Conservation (phyloP, 2,888 invertebrate genomes). For the Ernsta delagoae region DNA sequence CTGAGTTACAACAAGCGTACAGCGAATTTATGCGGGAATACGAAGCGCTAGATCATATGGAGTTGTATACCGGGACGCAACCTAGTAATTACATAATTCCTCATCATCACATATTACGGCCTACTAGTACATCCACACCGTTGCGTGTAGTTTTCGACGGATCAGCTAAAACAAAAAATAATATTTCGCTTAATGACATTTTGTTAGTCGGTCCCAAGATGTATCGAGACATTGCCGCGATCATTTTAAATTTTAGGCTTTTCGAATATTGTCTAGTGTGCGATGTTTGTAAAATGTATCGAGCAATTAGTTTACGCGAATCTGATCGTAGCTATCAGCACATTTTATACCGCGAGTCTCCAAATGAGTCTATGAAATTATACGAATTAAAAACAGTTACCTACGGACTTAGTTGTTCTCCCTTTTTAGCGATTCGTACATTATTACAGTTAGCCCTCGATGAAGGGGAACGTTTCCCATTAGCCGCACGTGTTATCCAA, state of each 20-base stretch:
- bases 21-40: neutral
- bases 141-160: slow-evolving; percentile 3
- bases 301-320: neutral
- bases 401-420: neutral
- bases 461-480: slow-evolving; percentile 5
- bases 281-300: slow-evolving; percentile 9
- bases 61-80: neutral
- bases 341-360: neutral
- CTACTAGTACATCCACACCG: neutral
- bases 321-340: neutral
- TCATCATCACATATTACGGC: slow-evolving; percentile 1
- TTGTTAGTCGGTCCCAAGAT: neutral
- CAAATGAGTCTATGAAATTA: neutral
- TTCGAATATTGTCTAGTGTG: neutral
- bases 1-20: neutral
- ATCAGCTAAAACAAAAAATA: slow-evolving; percentile 2
- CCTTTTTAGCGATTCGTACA: neutral
- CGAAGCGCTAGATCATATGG: slow-evolving; percentile 5
- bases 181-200: slow-evolving; percentile 1
- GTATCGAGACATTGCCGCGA: slow-evolving; percentile 7
- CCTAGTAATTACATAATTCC: slow-evolving; percentile 3
- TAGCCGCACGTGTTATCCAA: slow-evolving; percentile 1
- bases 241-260: slow-evolving; percentile 1
- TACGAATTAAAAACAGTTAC: slow-evolving; percentile 7
- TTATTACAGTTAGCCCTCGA: neutral